phyloP scores from a whole-genome alignment of 2,113 vertebrate species.

The Ploceus nigricollis region DNA sequence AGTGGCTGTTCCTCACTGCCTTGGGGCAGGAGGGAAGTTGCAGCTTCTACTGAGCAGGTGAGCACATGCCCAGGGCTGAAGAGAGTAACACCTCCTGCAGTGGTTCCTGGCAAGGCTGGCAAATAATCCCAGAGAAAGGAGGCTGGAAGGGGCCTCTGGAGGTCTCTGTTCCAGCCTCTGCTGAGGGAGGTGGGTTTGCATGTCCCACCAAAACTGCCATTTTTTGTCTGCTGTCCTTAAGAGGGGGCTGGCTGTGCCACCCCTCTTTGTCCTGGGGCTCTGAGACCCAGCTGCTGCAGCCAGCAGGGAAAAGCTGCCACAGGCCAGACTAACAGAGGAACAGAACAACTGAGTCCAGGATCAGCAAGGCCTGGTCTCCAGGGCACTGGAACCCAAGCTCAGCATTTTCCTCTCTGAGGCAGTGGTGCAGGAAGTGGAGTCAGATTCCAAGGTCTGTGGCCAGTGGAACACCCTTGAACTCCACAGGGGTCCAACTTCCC shows the following conservation, averaged over 20 bases:
- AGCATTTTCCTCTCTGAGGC: not conserved
- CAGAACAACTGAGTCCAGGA: not conserved
- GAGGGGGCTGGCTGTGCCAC: not conserved
- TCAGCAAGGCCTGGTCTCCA: not conserved
- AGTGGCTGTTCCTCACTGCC: not conserved
- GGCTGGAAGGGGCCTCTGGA: not conserved
- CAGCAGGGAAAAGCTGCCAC: not conserved
- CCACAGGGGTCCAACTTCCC: not conserved
- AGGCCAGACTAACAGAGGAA: not conserved
- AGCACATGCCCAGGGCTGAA: not conserved
- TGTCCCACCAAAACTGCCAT: not conserved
- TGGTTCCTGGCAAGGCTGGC: not conserved
- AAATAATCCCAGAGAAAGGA: not conserved
- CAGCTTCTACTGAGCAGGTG: not conserved
- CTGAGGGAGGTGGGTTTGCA: not conserved
- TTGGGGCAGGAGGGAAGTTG: not conserved
- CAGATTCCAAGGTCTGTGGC: no score
- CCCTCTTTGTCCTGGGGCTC: not conserved
- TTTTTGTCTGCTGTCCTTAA: not conserved
- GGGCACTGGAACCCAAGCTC: not conserved
- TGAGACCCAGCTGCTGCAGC: not conserved
- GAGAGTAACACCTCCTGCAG: not conserved
- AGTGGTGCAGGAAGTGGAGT: not conserved
- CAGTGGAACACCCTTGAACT: not conserved
- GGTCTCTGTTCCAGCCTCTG: not conserved